Base-by-base conservation (phyloP, 1,140 invertebrate species). In the Ceratoteleas bidentatus region DNA sequence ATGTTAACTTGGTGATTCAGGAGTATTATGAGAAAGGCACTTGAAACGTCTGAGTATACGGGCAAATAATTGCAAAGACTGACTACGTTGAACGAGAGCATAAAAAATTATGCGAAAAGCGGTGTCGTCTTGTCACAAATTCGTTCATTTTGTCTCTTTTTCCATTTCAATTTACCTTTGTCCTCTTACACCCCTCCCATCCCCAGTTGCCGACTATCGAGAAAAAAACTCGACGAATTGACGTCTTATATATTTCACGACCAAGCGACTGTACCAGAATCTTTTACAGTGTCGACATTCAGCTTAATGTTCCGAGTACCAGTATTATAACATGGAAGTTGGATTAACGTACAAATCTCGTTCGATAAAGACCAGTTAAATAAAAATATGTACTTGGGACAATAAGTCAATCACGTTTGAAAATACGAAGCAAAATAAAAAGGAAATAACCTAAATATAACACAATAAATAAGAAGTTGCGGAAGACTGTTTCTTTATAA, bases 11-110 rank as follows among this genome's bases (percentile, higher is more conserved):
- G 15, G 34, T 40, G 16, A 57, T 49, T 15, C 33, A 32, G 38
- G 24, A 61, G 64, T 38, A 57, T 36, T 53, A 58, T 50, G 61
- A 72, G 53, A 36, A 65, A 75, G 54, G 53, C 60, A 70, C 72
- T 81, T 66, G 47, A 65, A 72, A 70, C 33, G 78, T 75, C 72
- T 70, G 78, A 81, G 78, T 75, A 34, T 70, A 53, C 56, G 53
- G 14, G 78, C 72, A 81, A 81, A 81, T 61, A 75, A 45, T 40
- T 57, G 43, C 64, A 70, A 74, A 75, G 66, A 66, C 50, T 53
- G 65, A 40, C 56, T 40, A 15, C 65, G 9, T n/a, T 73, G 64
- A 81, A 75, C 53, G 50, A 49, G 57, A 11, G 36, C 36, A 70
- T 73, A 68, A 36, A 75, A 66, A 81, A 74, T 74, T 56, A 74